These are phyloP conservation scores for Orcinus orca DNA, from an alignment of 2,113 vertebrate genomes.

Conservation along the genomic window DNA sequence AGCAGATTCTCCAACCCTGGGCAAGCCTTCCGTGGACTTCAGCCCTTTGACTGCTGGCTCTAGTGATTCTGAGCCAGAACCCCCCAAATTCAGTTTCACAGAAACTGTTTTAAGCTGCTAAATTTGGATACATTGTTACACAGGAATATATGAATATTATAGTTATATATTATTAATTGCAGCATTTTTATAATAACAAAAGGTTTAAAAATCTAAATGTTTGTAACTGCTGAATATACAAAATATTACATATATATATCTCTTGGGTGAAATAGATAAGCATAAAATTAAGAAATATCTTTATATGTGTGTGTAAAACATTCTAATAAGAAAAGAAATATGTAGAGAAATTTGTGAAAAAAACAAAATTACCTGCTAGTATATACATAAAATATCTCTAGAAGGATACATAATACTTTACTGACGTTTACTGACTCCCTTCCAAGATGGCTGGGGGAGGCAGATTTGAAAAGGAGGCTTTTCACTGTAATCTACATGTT, in stretches of 20 bases:
- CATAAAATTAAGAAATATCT: background rate
- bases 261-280: background rate
- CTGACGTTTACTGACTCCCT: background rate
- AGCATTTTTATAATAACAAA: background rate
- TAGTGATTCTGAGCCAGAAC: background rate
- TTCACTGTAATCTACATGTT: background rate
- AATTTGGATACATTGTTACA: background rate
- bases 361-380: background rate
- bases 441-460: background rate
- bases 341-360: background rate
- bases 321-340: background rate
- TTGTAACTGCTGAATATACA: background rate
- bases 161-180: background rate
- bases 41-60: background rate
- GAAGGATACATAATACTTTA: background rate
- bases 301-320: background rate
- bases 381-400: background rate
- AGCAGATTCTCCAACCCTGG: background rate
- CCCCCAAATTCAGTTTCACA: background rate
- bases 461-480: background rate
- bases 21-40: background rate
- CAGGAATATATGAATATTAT: background rate
- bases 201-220: background rate
- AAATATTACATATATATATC: background rate
- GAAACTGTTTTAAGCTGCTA: background rate